phyloP scores from a whole-genome alignment of 1,140 invertebrate genomes.

The Drosophila chauvacae region DNA sequence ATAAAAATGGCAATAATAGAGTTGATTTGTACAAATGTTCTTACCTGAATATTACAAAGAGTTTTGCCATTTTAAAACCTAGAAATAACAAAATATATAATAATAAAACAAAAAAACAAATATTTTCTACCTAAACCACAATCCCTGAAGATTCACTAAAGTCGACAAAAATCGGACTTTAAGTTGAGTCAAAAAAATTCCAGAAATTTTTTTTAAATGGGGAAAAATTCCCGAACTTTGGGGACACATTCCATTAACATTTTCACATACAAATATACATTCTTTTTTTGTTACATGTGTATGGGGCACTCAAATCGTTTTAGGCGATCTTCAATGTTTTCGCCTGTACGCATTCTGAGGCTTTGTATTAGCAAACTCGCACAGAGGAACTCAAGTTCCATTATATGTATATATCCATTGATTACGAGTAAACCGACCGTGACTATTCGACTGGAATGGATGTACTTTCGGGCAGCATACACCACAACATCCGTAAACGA shows the following conservation, averaged over 20 bases:
- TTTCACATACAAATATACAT: not conserved
- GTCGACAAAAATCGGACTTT: not conserved
- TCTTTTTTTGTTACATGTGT: constrained; percentile 14
- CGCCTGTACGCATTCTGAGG: constrained; percentile 39
- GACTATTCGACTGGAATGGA: constrained; percentile 50
- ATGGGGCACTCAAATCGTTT: constrained; percentile 32
- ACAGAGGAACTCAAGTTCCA: constrained; percentile 46
- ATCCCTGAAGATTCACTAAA: not conserved
- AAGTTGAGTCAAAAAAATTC: not conserved
- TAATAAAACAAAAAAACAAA: not conserved
- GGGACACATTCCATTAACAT: constrained; percentile 4
- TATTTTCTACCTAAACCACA: not conserved
- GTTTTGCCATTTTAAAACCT: constrained; percentile 19
- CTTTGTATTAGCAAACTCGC: constrained; percentile 44
- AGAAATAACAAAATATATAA: not conserved
- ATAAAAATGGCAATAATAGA: not conserved
- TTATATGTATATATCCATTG: constrained; percentile 40
- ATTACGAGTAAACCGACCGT: constrained; percentile 48
- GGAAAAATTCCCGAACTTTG: constrained; percentile 10
- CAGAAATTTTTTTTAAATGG: not conserved
- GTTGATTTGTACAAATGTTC: not conserved
- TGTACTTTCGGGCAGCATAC: constrained; percentile 49
- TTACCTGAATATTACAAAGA: constrained; percentile 41
- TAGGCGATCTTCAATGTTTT: constrained; percentile 40
- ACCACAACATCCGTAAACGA: constrained; percentile 47